A percentile compares a stretch with the other conserved stretches of the same genome.
phyloP scores from a whole-genome alignment of 2,888 invertebrate species.

The Agonopterix alstromeriana region DNA sequence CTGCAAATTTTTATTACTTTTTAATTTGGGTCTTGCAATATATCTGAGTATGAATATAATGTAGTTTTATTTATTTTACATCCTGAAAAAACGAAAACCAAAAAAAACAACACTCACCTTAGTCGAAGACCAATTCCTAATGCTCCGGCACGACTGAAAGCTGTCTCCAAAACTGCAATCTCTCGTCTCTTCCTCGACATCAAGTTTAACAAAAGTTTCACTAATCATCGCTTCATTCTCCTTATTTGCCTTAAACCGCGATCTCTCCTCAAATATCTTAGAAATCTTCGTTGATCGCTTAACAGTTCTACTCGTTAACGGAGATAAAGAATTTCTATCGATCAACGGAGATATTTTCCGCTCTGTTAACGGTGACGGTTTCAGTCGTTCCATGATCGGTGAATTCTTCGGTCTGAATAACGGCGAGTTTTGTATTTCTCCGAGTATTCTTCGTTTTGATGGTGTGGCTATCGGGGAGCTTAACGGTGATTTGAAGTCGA shows the following conservation, averaged over 20 bases:
- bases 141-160: conserved; percentile 26
- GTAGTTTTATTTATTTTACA: too few species aligned
- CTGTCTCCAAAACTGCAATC: conserved; percentile 45
- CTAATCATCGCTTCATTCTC: conserved; percentile 40
- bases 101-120: conserved; percentile 35
- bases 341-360: conserved; percentile 24
- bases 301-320: conserved; percentile 12
- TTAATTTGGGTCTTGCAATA: too few species aligned
- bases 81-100: too few species aligned
- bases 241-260: conserved; percentile 51
- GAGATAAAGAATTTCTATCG: conserved; percentile 19
- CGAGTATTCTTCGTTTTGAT: conserved; percentile 48
- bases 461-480: conserved; percentile 33
- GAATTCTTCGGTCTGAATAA: conserved; percentile 24
- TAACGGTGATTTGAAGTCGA: conserved; percentile 48
- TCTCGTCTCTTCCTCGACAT: conserved; percentile 58
- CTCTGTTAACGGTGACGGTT: conserved; percentile 13
- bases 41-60: too few species aligned
- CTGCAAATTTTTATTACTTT: too few species aligned
- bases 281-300: conserved; percentile 41
- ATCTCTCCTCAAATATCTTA: conserved; percentile 54
- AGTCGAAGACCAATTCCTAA: conserved; percentile 38
- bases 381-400: conserved; percentile 37
- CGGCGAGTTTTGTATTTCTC: conserved; percentile 35
- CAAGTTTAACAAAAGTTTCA: conserved; percentile 42